Evolutionary conservation across 2,113 vertebrate genomes (phyloP), one percentile per base, ranked within the genome.

Genomic region (Orthonyx spaldingii): DNA sequence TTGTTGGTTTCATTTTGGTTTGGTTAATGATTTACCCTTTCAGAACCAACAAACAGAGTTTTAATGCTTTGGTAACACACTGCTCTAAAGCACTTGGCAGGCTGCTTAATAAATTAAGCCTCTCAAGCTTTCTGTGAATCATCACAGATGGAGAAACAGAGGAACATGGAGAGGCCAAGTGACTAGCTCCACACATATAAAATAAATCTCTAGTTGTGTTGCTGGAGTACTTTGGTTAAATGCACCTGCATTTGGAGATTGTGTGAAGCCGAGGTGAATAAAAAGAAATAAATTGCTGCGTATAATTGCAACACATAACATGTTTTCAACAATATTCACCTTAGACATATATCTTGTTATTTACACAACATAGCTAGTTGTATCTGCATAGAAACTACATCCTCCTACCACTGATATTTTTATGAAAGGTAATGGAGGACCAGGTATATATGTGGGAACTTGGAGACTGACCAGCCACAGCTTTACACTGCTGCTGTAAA

Each of bases 51-150:
- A 74, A 87, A 81, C 10, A 15, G 17, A 32, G 46, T 65, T 95
- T 63, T 64, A 95, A 69, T 72, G 71, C 84, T 78, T 76, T 76
- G 82, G 74, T 91, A 79, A 47, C 63, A 65, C 50, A 37, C 46
- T 95, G 59, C 35, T 91, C 55, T 83, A 66, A 88, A 94, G 82
- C 42, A 86, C 63, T 95, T 95, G 87, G 91, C 82, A 87, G 71
- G 49, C 91, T 95, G 50, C 64, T 86, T 94, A 80, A 83, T 95
- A 89, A 88, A 93, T 91, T 72, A 80, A 91, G 59, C 84, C 63
- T 72, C 66, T 90, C 65, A 55, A 53, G 87, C 87, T 91, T 95
- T 84, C 82, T 86, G 41, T 74, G 79, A 83, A 92, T 80, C 69
- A 49, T 88, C 60, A 60, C 78, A 90, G 93, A 50, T 89, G 75